phyloP scores from a whole-genome alignment of 2,113 vertebrate genomes.

The Lucifuga dentata region DNA sequence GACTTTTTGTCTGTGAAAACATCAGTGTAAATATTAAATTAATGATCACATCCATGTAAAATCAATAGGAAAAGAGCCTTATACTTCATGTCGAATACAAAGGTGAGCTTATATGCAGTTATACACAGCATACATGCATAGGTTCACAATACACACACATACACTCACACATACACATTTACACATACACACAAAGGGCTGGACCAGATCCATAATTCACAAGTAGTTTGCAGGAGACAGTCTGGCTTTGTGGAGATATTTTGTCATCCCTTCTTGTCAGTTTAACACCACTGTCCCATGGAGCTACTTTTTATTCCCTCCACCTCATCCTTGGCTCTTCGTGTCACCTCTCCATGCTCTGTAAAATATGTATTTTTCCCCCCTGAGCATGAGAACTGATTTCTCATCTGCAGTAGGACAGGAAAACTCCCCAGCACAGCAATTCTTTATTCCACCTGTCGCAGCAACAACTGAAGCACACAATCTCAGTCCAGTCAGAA shows the following conservation, averaged over 20 bases:
- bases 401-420: constrained; percentile 63
- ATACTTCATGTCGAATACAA: no score
- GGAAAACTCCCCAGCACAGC: constrained; percentile 49
- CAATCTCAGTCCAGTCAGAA: constrained; percentile 31
- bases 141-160: constrained; percentile 32
- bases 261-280: constrained; percentile 76
- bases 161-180: constrained; percentile 24
- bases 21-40: no score
- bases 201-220: constrained; percentile 71
- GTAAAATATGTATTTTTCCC: constrained; percentile 72
- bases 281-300: constrained; percentile 65
- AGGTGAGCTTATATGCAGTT: no score
- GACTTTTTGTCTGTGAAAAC: no score
- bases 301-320: constrained; percentile 66
- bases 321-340: constrained; percentile 54
- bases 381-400: constrained; percentile 56
- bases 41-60: no score
- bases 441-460: constrained; percentile 66
- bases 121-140: no score
- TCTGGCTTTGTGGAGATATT: constrained; percentile 66
- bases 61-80: no score
- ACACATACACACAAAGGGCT: background rate
- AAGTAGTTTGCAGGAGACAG: constrained; percentile 61
- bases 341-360: constrained; percentile 53
- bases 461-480: constrained; percentile 45